Percentiles rank a stretch among this genome's conserved stretches.
phyloP scores from a whole-genome alignment of 2,888 invertebrate species.

The Erannis defoliaria region DNA sequence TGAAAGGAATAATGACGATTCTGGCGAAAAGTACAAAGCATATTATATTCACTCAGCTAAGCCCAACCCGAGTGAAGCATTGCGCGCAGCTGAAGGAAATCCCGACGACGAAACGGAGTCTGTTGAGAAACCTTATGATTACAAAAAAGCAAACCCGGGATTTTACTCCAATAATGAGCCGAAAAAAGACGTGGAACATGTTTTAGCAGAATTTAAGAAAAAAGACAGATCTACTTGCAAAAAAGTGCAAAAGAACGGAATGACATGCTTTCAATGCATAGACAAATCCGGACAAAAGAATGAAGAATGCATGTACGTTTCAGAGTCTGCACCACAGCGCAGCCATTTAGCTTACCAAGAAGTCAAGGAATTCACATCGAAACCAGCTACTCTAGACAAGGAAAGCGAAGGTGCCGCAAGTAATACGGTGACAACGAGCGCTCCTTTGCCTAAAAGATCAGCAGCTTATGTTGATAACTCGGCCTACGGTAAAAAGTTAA shows the following conservation, averaged over 20 bases:
- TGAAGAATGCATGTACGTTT: conserved; percentile 93
- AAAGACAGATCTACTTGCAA: conserved; percentile 91
- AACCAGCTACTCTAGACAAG: conserved; percentile 70
- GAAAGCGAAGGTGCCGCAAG: conserved; percentile 75
- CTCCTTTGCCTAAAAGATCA: conserved; percentile 67
- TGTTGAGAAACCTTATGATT: conserved; percentile 73
- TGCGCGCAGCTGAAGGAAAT: conserved; percentile 63
- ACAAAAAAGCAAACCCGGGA: conserved; percentile 79
- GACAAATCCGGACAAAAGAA: conserved; percentile 90
- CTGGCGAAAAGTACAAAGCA: conserved; percentile 73
- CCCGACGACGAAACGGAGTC: conserved; percentile 70
- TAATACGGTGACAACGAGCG: conserved; percentile 72
- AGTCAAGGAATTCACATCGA: conserved; percentile 87
- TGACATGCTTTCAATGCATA: conserved; percentile 92
- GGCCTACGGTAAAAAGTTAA: conserved; percentile 74
- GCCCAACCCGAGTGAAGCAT: conserved; percentile 73
- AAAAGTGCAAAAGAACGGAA: conserved; percentile 90
- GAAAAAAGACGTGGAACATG: conserved; percentile 90
- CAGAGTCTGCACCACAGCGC: conserved; percentile 88
- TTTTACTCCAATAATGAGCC: conserved; percentile 84
- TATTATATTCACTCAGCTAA: conserved; percentile 74
- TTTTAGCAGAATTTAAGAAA: conserved; percentile 90
- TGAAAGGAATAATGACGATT: conserved; percentile 57
- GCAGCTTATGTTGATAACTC: conserved; percentile 73
- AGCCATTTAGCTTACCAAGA: conserved; percentile 90